Evolutionary conservation across 2,888 invertebrate species (phyloP).

Genomic region (Dusona sp.): DNA sequence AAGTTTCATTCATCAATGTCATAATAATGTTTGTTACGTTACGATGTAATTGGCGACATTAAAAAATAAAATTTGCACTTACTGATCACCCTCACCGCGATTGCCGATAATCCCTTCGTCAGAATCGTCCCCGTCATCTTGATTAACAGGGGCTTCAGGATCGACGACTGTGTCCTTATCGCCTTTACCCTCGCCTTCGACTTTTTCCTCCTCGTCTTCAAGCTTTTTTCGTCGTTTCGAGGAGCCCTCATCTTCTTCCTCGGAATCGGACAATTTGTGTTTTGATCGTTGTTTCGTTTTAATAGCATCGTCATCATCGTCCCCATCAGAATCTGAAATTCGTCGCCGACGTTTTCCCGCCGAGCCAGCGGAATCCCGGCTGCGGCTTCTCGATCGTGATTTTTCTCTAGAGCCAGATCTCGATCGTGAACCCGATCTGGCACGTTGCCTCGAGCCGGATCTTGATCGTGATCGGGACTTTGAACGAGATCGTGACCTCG

Average conservation of each 20-base stretch:
- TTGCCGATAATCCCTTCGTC: constrained; percentile 86
- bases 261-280: constrained; percentile 81
- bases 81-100: constrained; percentile 77
- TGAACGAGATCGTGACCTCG: constrained; percentile 63
- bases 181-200: constrained; percentile 78
- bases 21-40: background rate
- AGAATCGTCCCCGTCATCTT: constrained; percentile 86
- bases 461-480: constrained; percentile 76
- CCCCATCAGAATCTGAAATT: constrained; percentile 88
- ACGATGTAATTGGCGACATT: background rate
- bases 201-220: constrained; percentile 75
- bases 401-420: constrained; percentile 65
- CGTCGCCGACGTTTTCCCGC: constrained; percentile 81
- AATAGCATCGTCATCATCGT: constrained; percentile 81
- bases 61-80: constrained; percentile 63
- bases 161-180: constrained; percentile 74
- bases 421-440: constrained; percentile 74
- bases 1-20: background rate
- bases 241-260: constrained; percentile 81
- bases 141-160: constrained; percentile 40
- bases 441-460: constrained; percentile 66
- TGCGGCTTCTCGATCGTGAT: constrained; percentile 78
- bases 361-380: constrained; percentile 74
- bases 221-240: constrained; percentile 64
- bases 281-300: constrained; percentile 80